A percentile compares a stretch with the other conserved stretches of the same genome.
These are phyloP conservation scores for Antheraea yamamai DNA, from an alignment of 2,888 invertebrate species.

Conservation along the genomic window DNA sequence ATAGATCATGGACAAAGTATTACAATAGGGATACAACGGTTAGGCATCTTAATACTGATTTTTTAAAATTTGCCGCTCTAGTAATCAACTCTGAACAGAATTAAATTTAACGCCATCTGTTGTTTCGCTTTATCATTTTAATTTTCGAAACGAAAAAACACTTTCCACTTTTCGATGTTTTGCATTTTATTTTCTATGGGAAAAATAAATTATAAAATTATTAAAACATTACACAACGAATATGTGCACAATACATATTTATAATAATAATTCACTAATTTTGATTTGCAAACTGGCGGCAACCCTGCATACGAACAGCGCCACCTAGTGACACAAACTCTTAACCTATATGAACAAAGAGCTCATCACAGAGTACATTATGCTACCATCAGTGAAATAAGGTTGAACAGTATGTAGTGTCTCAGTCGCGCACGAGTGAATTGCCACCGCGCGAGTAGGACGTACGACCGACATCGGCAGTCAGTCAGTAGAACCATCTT, in stretches of 20 bases:
- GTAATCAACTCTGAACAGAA: not conserved
- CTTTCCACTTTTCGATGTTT: not conserved
- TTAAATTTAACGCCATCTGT: not conserved
- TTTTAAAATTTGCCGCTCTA: slow-evolving; percentile 15
- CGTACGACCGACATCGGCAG: slow-evolving; percentile 68
- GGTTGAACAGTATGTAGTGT: slow-evolving; percentile 65
- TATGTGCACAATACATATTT: not conserved
- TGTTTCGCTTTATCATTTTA: not conserved
- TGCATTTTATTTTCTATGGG: not conserved
- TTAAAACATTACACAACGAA: not conserved
- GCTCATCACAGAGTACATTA: slow-evolving; percentile 60
- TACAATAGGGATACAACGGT: not conserved
- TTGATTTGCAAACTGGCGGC: slow-evolving; percentile 16
- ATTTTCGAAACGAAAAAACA: not conserved
- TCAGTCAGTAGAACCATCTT: slow-evolving; percentile 79
- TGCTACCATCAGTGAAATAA: slow-evolving; percentile 64
- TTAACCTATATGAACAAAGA: slow-evolving; percentile 73
- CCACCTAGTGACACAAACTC: slow-evolving; percentile 57
- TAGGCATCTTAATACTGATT: not conserved
- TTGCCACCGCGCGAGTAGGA: slow-evolving; percentile 59
- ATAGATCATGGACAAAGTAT: not conserved
- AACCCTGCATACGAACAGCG: slow-evolving; percentile 31
- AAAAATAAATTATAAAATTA: not conserved
- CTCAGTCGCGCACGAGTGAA: slow-evolving; percentile 55
- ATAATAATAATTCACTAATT: not conserved